Percentiles rank a stretch among this genome's conserved stretches.
These are phyloP conservation scores for Plagodis dolabraria DNA, from an alignment of 2,888 invertebrate species.

Conservation along the genomic window DNA sequence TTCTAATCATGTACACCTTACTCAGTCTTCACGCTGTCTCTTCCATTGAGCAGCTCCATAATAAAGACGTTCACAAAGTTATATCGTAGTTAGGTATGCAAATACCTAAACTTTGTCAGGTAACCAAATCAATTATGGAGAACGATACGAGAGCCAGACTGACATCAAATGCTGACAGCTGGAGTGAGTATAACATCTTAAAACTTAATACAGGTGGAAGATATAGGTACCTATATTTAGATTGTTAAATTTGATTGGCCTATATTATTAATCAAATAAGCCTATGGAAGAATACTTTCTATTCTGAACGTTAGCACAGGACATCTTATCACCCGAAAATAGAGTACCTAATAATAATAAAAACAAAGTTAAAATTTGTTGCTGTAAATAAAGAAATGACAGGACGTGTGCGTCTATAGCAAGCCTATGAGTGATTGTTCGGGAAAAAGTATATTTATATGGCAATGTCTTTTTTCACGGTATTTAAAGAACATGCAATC, in stretches of 20 bases:
- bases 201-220: constrained; percentile 18
- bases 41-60: constrained; percentile 13
- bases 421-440: no score
- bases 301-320: background rate
- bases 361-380: no score
- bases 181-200: constrained; percentile 32
- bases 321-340: no score
- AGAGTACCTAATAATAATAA: no score
- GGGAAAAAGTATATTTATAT: no score
- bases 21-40: background rate
- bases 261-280: no score
- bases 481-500: no score
- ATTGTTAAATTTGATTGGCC: constrained; percentile 15
- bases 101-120: constrained; percentile 50
- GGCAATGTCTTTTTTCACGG: no score
- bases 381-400: no score
- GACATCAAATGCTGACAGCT: constrained; percentile 36
- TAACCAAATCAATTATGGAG: constrained; percentile 52
- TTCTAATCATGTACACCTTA: background rate
- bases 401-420: no score
- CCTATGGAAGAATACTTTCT: background rate
- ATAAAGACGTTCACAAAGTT: constrained; percentile 44
- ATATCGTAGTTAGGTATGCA: constrained; percentile 53
- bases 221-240: background rate
- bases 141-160: constrained; percentile 35